Percentiles rank a stretch among this genome's conserved stretches.
Evolutionary conservation across 1,140 invertebrate genomes (phyloP).

Genomic region (Bursaphelenchus mucronatus): DNA sequence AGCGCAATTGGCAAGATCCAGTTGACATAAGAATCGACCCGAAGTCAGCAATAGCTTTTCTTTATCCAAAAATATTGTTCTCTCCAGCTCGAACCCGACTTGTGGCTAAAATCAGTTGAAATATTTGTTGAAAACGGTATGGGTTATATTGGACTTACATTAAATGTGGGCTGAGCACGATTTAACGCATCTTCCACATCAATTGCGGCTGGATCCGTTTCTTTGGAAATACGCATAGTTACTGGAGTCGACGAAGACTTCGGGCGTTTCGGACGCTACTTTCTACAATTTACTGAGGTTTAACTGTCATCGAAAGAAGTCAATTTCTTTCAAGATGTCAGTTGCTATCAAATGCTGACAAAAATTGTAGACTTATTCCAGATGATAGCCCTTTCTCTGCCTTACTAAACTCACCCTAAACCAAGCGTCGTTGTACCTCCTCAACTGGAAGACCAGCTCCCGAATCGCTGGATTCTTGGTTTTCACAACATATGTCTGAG

Average conservation of each 20-base stretch:
- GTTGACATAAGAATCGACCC: conserved; percentile 26
- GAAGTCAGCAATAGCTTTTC: background rate
- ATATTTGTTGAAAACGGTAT: background rate
- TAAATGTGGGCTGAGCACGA: conserved; percentile 13
- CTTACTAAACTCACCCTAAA: conserved; percentile 10
- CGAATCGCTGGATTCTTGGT: background rate
- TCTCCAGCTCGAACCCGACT: conserved; percentile 24
- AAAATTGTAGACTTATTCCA: too few relatives aligned
- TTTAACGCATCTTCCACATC: conserved; percentile 18
- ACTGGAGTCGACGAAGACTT: conserved; percentile 28
- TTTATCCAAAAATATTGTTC: conserved; percentile 14
- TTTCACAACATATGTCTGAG: too few relatives aligned
- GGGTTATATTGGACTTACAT: background rate
- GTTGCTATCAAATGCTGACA: too few relatives aligned
- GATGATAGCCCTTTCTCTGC: background rate
- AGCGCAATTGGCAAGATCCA: conserved; percentile 24
- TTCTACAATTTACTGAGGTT: background rate
- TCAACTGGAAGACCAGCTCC: conserved; percentile 8
- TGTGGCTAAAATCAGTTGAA: conserved; percentile 18
- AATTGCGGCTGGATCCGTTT: conserved; percentile 11
- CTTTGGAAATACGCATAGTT: conserved; percentile 38
- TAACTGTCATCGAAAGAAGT: too few relatives aligned
- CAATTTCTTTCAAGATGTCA: too few relatives aligned
- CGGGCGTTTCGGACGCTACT: conserved; percentile 16
- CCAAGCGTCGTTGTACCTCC: conserved; percentile 10